These are phyloP conservation scores for Abscondita cerata DNA, from an alignment of 2,888 invertebrate species.

Conservation along the genomic window DNA sequence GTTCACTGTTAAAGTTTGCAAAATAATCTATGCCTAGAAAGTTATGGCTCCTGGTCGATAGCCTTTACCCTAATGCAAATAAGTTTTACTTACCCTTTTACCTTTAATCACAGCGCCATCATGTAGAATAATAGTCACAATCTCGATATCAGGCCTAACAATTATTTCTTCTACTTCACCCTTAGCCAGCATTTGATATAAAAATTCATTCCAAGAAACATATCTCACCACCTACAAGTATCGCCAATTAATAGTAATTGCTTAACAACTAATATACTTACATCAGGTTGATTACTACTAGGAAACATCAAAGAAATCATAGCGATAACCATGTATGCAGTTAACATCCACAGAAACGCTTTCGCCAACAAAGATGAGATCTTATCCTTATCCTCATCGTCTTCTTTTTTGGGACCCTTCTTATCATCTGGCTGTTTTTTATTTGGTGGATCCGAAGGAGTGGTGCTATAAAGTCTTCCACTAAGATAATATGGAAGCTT, in stretches of 20 bases:
- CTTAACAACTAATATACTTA: conserved; percentile 49
- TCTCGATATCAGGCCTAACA: conserved; percentile 83
- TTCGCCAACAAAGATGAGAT: conserved; percentile 76
- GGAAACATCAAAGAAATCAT: conserved; percentile 75
- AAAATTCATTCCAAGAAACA: conserved; percentile 97
- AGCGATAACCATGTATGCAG: conserved; percentile 77
- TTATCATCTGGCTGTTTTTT: conserved; percentile 37
- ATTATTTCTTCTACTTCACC: conserved; percentile 92
- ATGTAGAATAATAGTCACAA: conserved; percentile 83
- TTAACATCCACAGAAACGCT: conserved; percentile 80
- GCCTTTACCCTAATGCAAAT: no score
- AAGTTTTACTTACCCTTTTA: conserved; percentile 61
- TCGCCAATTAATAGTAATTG: not conserved
- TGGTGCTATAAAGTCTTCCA: conserved; percentile 40
- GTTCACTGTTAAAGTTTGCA: no score
- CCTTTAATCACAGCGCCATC: conserved; percentile 90
- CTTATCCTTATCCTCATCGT: conserved; percentile 73
- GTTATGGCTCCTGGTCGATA: no score
- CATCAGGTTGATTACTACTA: conserved; percentile 76
- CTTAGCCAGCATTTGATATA: conserved; percentile 90
- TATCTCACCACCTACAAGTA: conserved; percentile 68
- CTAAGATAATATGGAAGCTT: conserved; percentile 47
- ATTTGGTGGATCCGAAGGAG: conserved; percentile 41
- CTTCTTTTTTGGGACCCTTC: conserved; percentile 57
- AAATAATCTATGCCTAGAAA: not conserved